These are phyloP conservation scores for Alaudala cheleensis DNA, from an alignment of 2,113 vertebrate genomes.

Conservation along the genomic window DNA sequence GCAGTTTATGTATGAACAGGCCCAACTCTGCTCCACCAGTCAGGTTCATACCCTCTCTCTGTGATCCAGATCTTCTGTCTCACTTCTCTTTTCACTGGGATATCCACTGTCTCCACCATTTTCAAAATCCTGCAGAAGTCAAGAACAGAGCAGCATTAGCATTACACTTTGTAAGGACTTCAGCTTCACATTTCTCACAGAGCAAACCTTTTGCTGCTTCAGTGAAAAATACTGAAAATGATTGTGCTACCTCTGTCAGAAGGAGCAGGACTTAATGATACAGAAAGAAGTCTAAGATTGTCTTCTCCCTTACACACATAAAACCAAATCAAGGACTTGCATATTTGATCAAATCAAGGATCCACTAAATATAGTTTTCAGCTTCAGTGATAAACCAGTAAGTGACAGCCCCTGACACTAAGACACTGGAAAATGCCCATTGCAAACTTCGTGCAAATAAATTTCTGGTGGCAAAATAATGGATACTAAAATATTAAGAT, in stretches of 20 bases:
- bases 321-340: neutral
- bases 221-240: neutral
- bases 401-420: neutral
- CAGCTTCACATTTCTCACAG: neutral
- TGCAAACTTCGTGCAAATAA: neutral
- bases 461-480: neutral
- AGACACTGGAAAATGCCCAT: neutral
- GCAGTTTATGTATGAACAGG: neutral
- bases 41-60: conserved; percentile 76
- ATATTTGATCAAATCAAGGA: neutral
- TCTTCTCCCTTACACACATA: neutral
- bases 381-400: neutral
- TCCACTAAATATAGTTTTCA: neutral
- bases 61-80: conserved; percentile 86
- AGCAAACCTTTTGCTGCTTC: neutral
- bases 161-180: neutral
- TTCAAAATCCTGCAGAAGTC: conserved; percentile 82
- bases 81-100: conserved; percentile 92
- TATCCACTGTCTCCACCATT: conserved; percentile 94
- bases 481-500: neutral
- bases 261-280: neutral
- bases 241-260: neutral
- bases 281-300: neutral
- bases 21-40: neutral
- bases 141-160: neutral